These are phyloP conservation scores for Microcaecilia unicolor DNA, from an alignment of 2,797 vertebrate genomes.

Conservation along the genomic window DNA sequence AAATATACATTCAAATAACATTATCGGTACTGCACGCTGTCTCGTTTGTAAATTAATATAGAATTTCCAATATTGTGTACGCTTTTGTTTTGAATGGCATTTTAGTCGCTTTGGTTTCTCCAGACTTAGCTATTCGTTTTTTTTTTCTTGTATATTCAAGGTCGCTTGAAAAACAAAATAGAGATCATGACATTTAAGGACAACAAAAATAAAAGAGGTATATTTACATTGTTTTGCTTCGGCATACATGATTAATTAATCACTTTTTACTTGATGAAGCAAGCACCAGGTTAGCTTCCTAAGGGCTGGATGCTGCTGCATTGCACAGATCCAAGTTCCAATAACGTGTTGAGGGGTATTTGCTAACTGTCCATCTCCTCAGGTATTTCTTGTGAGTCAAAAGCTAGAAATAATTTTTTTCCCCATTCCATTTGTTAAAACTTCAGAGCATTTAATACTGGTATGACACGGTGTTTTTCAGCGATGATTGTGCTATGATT, in stretches of 20 bases:
- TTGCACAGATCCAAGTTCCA: slow-evolving; percentile 43
- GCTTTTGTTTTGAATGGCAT: slow-evolving; percentile 24
- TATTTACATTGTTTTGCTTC: slow-evolving; percentile 44
- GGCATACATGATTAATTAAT: slow-evolving; percentile 9
- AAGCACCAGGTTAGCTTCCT: slow-evolving; percentile 21
- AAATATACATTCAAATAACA: slow-evolving; percentile 67
- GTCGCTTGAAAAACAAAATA: slow-evolving; percentile 30
- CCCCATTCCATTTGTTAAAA: slow-evolving; percentile 16
- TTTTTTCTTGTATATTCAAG: slow-evolving; percentile 48
- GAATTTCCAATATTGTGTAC: slow-evolving; percentile 61
- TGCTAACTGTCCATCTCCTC: slow-evolving; percentile 43
- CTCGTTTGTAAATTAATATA: slow-evolving; percentile 61
- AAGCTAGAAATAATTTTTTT: slow-evolving; percentile 32
- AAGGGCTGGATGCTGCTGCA: slow-evolving; percentile 30
- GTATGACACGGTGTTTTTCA: slow-evolving; percentile 25
- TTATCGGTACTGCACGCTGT: slow-evolving; percentile 45
- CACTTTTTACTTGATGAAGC: slow-evolving; percentile 21
- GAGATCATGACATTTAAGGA: slow-evolving; percentile 30
- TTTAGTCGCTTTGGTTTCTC: slow-evolving; percentile 62
- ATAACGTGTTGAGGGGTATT: slow-evolving; percentile 42
- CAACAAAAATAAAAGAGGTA: slow-evolving; percentile 21
- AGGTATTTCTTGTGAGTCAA: slow-evolving; percentile 50
- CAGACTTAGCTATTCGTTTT: slow-evolving; percentile 56
- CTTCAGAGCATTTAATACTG: slow-evolving; percentile 3
- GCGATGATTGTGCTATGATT: slow-evolving; percentile 19